Evolutionary conservation across 2,113 vertebrate genomes (phyloP), one percentile per base, ranked within the genome.

Genomic region (Tragelaphus buxtoni): DNA sequence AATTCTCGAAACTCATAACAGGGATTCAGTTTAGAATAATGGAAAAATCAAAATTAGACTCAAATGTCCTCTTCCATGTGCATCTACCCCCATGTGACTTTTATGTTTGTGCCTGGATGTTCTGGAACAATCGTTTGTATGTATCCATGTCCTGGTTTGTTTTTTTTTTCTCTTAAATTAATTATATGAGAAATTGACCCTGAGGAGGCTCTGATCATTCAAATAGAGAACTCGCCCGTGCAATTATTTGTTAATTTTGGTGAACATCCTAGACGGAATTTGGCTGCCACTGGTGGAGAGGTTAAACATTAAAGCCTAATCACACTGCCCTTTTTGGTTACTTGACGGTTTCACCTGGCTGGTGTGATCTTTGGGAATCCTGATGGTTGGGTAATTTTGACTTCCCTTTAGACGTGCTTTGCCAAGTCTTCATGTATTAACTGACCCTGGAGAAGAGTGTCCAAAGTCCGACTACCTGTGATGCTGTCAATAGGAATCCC

Each of bases 21-120:
- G 77, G 20, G 30, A 81, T 92, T 94, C 32, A 13, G 6, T 63
- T 85, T 65, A 88, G 88, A 81, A 88, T 56, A 83, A 95, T 45
- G 39, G 69, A 91, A 87, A 90, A 88, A 63, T 85, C 32, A 72
- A 92, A 96, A 97, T 91, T 81, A 88, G 90, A 88, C 28, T 95
- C 81, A 72, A 86, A 85, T n/a, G 53, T 61, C 86, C 53, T 58
- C 42, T 76, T 87, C 39, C 5, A n/a, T 18, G 55, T 22, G 30
- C 24, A 53, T 16, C 24, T 28, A 63, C 4, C 39, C 32, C 45
- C 72, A 16, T 10, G 8, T 77, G 47, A 91, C 77, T 74, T 83
- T 77, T 82, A 91, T 89, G 79, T 69, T 47, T 88, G 63, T 61
- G 58, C 9, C 26, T 83, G 39, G 28, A 85, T 96, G 32, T 86